Base-by-base conservation (phyloP, 2,888 invertebrate species). In the Habroteleia sp. region DNA sequence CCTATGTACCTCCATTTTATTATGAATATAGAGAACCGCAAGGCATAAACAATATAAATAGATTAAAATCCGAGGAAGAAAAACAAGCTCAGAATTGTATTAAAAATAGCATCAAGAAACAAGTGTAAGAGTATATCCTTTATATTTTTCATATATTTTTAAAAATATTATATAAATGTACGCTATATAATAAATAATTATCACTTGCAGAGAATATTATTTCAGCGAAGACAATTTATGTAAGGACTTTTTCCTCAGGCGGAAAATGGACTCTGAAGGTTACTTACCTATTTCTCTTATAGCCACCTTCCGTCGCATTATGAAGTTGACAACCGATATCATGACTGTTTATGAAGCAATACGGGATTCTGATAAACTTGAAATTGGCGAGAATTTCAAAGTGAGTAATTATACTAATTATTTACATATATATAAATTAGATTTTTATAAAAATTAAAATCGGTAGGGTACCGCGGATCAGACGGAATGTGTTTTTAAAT, bases 161-260 rank as follows among this genome's bases (percentile, higher is more conserved):
- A n/a, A n/a, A n/a, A n/a, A n/a, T n/a, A n/a, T n/a, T n/a, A n/a
- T n/a, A n/a, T n/a, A n/a, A n/a, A n/a, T n/a, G n/a, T n/a, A n/a
- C n/a, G n/a, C n/a, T n/a, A n/a, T n/a, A 92, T 14, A 2, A 39
- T 2, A 1, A 25, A 4, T 42, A 25, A 39, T 33, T 14, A 20
- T 69, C 56, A 33, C 68, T 90, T 92, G 29, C 91, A 99, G 98
- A 87, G 99, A 99, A 90, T 99, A 99, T 90, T 99, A 99, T 92
- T 99, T 99, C 91, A 97, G 97, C 82, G 94, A 95, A 79, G 98
- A 98, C 85, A 99, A 99, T 90, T 91, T 99, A 62, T 93, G 95
- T 81, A 93, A 96, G 82, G 99, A 99, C 88, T 97, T 98, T 91
- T 99, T 97, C 91, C 91, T 99, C 78, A 93, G 99, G 23, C 93